Percentiles rank a stretch among this genome's conserved stretches.
phyloP scores from a whole-genome alignment of 2,113 vertebrate species.

The Bos indicus region DNA sequence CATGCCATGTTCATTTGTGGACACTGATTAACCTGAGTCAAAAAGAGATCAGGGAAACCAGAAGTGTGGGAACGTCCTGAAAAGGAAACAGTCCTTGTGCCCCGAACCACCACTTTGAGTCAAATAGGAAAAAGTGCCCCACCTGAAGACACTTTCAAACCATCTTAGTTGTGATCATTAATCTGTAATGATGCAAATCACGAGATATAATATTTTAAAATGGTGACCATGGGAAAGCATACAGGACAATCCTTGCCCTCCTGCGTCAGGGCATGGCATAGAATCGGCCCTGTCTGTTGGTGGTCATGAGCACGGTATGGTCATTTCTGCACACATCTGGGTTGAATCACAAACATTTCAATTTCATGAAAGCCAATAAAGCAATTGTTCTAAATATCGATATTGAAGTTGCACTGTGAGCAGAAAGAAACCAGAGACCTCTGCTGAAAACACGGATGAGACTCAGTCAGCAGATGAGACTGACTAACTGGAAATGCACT shows the following conservation, averaged over 20 bases:
- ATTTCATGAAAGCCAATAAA: background rate
- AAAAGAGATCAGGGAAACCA: background rate
- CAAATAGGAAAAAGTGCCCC: background rate
- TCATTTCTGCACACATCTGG: background rate
- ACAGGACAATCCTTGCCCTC: background rate
- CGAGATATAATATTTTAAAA: background rate
- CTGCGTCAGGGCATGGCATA: background rate
- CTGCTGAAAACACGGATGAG: background rate
- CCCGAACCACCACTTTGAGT: background rate
- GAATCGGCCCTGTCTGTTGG: fast-evolving
- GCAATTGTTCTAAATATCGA: background rate
- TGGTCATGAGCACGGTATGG: background rate
- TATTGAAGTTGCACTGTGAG: background rate
- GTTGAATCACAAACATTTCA: background rate
- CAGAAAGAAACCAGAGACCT: background rate
- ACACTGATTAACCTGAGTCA: background rate
- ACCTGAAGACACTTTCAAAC: background rate
- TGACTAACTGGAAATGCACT: fast-evolving
- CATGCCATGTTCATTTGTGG: background rate
- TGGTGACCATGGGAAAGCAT: background rate
- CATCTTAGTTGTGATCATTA: background rate
- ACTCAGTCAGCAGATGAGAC: background rate
- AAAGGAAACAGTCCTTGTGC: background rate
- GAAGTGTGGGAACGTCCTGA: background rate
- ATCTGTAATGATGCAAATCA: background rate